phyloP scores from a whole-genome alignment of 2,888 invertebrate genomes.

The Poecilobothrus nobilitatus region DNA sequence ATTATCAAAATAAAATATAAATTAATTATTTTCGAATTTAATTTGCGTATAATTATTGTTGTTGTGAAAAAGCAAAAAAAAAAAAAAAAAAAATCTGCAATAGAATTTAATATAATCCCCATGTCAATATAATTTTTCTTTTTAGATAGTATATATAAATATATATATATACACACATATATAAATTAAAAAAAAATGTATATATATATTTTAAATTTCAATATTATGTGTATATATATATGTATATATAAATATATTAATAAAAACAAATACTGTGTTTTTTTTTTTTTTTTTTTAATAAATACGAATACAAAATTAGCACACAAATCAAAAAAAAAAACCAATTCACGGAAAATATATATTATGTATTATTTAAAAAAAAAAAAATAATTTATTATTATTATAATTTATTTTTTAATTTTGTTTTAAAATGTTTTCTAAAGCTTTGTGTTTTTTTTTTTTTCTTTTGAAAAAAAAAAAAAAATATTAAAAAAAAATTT shows the following conservation, averaged over 20 bases:
- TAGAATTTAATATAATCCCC: no score
- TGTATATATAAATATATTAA: slow-evolving; percentile 23
- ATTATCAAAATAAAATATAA: no score
- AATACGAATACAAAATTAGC: slow-evolving; percentile 41
- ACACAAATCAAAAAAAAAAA: slow-evolving; percentile 34
- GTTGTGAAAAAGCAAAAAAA: no score
- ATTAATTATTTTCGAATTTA: no score
- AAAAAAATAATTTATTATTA: slow-evolving; percentile 10
- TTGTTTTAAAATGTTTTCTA: not conserved
- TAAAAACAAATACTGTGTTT: slow-evolving; percentile 18
- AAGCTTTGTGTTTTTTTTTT: not conserved
- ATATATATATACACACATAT: no score
- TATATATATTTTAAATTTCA: slow-evolving; percentile 14
- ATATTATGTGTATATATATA: slow-evolving; percentile 7
- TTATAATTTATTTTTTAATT: slow-evolving; percentile 8
- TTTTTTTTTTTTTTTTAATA: slow-evolving; percentile 20
- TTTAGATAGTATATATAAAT: no score
- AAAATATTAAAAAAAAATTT: not conserved
- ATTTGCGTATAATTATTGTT: no score
- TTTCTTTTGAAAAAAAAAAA: no score
- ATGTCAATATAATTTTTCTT: no score
- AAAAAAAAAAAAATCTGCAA: no score
- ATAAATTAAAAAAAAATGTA: no score
- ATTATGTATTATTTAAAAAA: slow-evolving; percentile 10
- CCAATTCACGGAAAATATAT: slow-evolving; percentile 42